Evolutionary conservation across 2,797 vertebrate species (phyloP).

Genomic region (Squalus acanthias): DNA sequence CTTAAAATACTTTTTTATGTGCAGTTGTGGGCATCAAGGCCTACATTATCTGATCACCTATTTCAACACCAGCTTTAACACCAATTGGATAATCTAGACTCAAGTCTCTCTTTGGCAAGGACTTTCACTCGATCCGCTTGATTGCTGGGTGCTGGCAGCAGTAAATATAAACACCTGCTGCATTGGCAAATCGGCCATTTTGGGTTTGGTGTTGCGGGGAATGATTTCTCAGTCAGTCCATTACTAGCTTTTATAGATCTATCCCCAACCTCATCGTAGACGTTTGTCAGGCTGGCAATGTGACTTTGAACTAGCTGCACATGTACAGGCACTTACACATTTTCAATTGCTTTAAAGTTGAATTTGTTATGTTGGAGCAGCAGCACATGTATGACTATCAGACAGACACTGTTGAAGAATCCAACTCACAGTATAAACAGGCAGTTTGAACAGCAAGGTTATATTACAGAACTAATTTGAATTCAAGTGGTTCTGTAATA

Average conservation of each 20-base stretch:
- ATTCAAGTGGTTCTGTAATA: background rate
- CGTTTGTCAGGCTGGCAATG: background rate
- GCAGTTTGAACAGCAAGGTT: background rate
- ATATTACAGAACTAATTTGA: background rate
- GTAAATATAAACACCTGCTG: background rate
- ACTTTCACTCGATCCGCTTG: too few species aligned
- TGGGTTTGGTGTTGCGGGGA: background rate
- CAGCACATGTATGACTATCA: background rate
- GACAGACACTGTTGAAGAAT: background rate
- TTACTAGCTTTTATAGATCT: background rate
- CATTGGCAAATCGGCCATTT: background rate
- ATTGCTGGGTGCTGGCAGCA: background rate
- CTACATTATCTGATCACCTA: background rate
- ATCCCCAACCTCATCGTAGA: background rate
- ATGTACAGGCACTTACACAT: background rate
- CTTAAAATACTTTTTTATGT: background rate
- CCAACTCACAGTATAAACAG: background rate
- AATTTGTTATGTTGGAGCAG: background rate
- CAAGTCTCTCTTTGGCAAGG: background rate
- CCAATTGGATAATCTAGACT: too few species aligned
- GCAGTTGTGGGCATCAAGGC: background rate
- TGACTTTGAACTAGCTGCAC: background rate
- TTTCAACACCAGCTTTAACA: background rate
- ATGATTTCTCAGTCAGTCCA: background rate
- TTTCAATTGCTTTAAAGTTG: background rate